Evolutionary conservation across 1,140 invertebrate genomes (phyloP).

Genomic region (Neomicropteryx cornuta): DNA sequence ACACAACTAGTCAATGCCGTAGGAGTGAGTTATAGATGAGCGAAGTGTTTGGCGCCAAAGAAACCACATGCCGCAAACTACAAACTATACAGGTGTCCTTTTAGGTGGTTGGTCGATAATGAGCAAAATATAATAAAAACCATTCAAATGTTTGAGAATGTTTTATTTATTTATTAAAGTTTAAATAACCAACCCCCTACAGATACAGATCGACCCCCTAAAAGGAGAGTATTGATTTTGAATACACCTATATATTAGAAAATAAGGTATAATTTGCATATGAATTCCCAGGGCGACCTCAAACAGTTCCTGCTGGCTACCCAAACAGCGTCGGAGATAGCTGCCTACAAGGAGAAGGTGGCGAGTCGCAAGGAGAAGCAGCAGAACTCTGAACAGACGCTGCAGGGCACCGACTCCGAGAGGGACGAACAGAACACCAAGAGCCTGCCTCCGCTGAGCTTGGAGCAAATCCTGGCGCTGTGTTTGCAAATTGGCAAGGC

Average conservation of each 20-base stretch:
- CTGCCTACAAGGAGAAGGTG: constrained; percentile 21
- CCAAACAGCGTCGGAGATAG: constrained; percentile 39
- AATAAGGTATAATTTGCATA: too few relatives aligned
- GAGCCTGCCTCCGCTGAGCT: constrained; percentile 49
- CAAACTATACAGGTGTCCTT: too few relatives aligned
- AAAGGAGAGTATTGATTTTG: constrained; percentile 6
- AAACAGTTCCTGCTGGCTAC: constrained; percentile 89
- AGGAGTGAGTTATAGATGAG: too few relatives aligned
- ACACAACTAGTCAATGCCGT: too few relatives aligned
- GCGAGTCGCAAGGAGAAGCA: constrained; percentile 17
- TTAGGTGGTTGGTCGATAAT: too few relatives aligned
- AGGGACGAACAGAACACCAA: neutral
- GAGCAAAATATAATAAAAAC: too few relatives aligned
- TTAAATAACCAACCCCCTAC: too few relatives aligned
- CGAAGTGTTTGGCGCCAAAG: too few relatives aligned
- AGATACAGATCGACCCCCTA: constrained; percentile 1
- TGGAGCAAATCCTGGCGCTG: constrained; percentile 59
- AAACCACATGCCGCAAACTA: too few relatives aligned
- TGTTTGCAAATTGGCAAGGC: constrained; percentile 73
- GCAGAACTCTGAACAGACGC: constrained; percentile 15
- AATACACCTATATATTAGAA: too few relatives aligned
- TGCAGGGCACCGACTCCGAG: constrained; percentile 15
- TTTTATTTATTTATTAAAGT: too few relatives aligned
- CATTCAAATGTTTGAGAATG: too few relatives aligned
- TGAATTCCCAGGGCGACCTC: constrained; percentile 64